These are phyloP conservation scores for Cyclura pinguis DNA, from an alignment of 2,797 vertebrate genomes.

Conservation along the genomic window DNA sequence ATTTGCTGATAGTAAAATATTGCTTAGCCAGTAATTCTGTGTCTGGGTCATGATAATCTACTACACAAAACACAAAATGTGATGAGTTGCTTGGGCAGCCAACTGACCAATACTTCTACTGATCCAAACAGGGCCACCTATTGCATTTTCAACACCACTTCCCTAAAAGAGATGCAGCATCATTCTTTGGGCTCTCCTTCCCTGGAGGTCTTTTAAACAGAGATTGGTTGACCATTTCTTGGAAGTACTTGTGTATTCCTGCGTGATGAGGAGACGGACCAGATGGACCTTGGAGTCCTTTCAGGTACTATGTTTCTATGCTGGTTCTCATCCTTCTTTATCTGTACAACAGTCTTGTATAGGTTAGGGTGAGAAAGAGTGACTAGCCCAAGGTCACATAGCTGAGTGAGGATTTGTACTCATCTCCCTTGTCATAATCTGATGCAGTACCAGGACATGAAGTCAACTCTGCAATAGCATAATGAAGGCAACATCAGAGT, in stretches of 20 bases:
- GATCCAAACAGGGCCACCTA: not conserved
- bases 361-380: no score
- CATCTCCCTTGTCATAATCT: not conserved
- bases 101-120: not conserved
- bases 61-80: constrained; percentile 48
- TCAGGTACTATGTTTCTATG: no score
- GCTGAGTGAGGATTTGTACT: not conserved
- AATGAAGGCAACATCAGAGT: no score
- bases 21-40: constrained; percentile 34
- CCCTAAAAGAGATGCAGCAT: not conserved
- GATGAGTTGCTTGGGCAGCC: constrained; percentile 1
- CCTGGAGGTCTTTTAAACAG: no score
- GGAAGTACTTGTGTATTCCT: no score
- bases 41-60: constrained; percentile 21
- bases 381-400: not conserved
- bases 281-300: no score
- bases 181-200: no score
- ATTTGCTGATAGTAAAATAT: constrained; percentile 64
- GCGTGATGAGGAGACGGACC: no score
- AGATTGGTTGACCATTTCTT: no score
- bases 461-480: no score
- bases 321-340: no score
- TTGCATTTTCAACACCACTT: not conserved
- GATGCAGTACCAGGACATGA: not conserved
- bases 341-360: no score